Conservation (phyloP, 23 tunicate species). For the Diplosoma virens region DNA sequence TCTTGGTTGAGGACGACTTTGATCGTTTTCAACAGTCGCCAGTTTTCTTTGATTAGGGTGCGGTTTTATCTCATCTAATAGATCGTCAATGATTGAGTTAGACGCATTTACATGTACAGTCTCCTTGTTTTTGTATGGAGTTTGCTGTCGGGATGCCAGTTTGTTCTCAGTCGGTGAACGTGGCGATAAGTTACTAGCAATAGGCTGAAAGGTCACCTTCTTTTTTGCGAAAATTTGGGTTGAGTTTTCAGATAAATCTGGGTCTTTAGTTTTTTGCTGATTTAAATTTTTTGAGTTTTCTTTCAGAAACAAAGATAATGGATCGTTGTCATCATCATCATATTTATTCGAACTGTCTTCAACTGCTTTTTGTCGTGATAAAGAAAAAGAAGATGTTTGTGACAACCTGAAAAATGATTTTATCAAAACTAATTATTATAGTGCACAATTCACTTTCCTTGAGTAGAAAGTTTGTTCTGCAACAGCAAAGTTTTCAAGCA, state of each 20-base stretch:
- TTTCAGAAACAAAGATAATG: neutral
- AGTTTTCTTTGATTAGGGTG: slow-evolving; percentile 55
- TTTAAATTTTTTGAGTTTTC: neutral
- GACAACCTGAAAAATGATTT: neutral
- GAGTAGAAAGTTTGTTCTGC: too few species aligned
- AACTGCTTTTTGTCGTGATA: neutral
- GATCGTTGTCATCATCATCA: neutral
- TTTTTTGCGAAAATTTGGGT: neutral
- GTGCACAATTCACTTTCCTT: too few species aligned
- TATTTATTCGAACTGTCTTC: neutral
- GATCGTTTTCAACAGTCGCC: neutral
- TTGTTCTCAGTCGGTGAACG: neutral
- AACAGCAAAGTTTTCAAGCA: too few species aligned
- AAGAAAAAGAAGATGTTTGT: neutral
- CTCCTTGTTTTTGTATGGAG: neutral
- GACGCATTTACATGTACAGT: too few species aligned
- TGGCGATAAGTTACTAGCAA: neutral
- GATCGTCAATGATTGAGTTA: slow-evolving; percentile 43
- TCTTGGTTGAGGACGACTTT: neutral
- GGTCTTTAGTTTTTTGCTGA: neutral
- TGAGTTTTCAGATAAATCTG: neutral
- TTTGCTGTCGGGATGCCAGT: neutral
- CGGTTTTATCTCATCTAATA: slow-evolving; percentile 45
- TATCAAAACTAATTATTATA: too few species aligned
- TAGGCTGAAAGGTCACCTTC: neutral